Base-by-base conservation (phyloP, 2,888 invertebrate genomes). In the Strigamia transsilvanica region DNA sequence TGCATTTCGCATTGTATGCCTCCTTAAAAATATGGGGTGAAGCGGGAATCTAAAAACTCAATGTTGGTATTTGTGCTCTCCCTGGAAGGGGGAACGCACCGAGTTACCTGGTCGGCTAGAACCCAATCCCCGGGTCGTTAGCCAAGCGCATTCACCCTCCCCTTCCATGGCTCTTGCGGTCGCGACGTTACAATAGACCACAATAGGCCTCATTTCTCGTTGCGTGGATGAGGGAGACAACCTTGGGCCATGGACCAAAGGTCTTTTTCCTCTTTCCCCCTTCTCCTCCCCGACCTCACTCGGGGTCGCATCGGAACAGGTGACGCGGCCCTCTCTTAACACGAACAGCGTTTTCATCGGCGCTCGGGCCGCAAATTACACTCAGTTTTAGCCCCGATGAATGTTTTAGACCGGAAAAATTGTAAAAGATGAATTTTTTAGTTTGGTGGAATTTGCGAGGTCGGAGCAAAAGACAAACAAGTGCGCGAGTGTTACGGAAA, bases 211-310 rank as follows among this genome's bases (percentile, higher is more conserved):
- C 46, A 46, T 46, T 46, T 46, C 46, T 46, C 46, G 46, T 46
- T 46, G 46, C 46, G 46, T 46, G 46, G 46, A 46, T 46, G 46
- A 46, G 46, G 46, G 46, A 46, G 46, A 46, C 46, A 46, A 46
- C 46, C 46, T 46, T 46, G 46, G 46, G 10, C 46, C 46, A 15
- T 15, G 46, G 46, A 46, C 46, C 46, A 46, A 46, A 46, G 46
- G 32, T 32, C 73, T 32, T 12, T 73, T 73, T 73, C 32, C 73
- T n/a, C n/a, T 32, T 18, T 18, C 27, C 73, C 73, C 73, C 13
- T 73, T 73, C 73, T 32, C 23, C 73, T 13, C 73, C 73, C 73
- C 23, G 27, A 73, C 32, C 73, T 32, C 73, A 73, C 23, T 13
- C 23, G 27, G 73, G 32, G 27, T 73, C 73, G 73, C 73, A 23